A percentile compares a stretch with the other conserved stretches of the same genome.
phyloP scores from a whole-genome alignment of 2,113 vertebrate genomes.

The Podiceps cristatus region DNA sequence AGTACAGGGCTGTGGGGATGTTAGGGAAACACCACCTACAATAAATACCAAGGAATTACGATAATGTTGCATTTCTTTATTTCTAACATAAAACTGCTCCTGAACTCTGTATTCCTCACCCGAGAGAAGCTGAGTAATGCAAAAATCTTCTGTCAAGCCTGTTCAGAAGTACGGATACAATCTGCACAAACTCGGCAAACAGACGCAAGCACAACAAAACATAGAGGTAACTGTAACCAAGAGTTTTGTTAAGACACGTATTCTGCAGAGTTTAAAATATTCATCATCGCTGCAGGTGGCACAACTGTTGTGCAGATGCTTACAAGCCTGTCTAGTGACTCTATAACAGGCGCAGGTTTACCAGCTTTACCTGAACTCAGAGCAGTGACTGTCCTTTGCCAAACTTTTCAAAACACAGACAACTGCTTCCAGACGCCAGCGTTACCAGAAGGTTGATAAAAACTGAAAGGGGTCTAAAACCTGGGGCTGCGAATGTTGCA shows the following conservation, averaged over 20 bases:
- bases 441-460: neutral
- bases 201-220: neutral
- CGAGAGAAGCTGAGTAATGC: neutral
- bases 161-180: neutral
- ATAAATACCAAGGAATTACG: neutral
- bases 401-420: neutral
- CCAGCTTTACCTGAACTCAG: neutral
- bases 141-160: neutral
- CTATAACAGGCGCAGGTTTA: neutral
- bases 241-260: neutral
- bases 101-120: neutral
- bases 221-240: neutral
- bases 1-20: neutral
- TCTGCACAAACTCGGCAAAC: neutral
- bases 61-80: neutral
- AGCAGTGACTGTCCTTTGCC: neutral
- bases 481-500: neutral
- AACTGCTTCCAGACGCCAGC: neutral
- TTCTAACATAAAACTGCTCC: neutral
- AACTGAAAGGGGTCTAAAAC: neutral
- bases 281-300: slow-evolving; percentile 1
- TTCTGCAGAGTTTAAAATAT: slow-evolving; percentile 41
- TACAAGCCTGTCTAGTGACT: neutral
- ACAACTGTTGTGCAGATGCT: slow-evolving; percentile 21
- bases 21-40: neutral